phyloP scores from a whole-genome alignment of 2,888 invertebrate species.

The Neoascia interrupta region DNA sequence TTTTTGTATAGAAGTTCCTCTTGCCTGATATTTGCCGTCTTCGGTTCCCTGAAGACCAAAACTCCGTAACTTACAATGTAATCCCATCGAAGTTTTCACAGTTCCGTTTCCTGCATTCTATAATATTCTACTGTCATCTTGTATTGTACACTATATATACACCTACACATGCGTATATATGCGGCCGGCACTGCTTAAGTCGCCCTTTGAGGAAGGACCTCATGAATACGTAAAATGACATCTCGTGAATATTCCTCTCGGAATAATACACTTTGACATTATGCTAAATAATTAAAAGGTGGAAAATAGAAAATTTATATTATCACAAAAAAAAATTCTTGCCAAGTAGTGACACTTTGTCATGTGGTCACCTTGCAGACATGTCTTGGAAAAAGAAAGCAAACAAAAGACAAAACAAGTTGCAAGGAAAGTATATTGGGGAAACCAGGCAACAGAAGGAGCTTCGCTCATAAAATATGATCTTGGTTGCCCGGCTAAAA shows the following conservation, averaged over 20 bases:
- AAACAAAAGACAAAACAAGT: not conserved
- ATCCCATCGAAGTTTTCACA: conserved; percentile 51
- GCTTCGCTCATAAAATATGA: no score
- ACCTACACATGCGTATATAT: not conserved
- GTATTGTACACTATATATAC: not conserved
- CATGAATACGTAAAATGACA: conserved; percentile 64
- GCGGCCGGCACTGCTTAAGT: conserved; percentile 33
- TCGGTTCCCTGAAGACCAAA: conserved; percentile 17
- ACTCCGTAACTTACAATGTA: conserved; percentile 40
- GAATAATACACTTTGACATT: conserved; percentile 60
- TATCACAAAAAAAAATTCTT: conserved; percentile 32
- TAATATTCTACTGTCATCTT: not conserved
- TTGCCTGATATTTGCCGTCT: not conserved
- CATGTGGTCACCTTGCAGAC: conserved; percentile 44
- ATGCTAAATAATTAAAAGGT: conserved; percentile 65
- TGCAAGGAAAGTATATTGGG: no score
- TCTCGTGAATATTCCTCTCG: conserved; percentile 63
- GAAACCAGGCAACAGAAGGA: no score
- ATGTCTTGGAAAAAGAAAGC: not conserved
- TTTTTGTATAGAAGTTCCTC: not conserved
- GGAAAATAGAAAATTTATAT: conserved; percentile 58
- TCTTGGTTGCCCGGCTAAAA: no score
- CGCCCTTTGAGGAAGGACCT: conserved; percentile 52
- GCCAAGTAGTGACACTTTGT: conserved; percentile 45
- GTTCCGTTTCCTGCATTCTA: conserved; percentile 37